phyloP scores from a whole-genome alignment of 2,113 vertebrate species.

The Eurypyga helias region DNA sequence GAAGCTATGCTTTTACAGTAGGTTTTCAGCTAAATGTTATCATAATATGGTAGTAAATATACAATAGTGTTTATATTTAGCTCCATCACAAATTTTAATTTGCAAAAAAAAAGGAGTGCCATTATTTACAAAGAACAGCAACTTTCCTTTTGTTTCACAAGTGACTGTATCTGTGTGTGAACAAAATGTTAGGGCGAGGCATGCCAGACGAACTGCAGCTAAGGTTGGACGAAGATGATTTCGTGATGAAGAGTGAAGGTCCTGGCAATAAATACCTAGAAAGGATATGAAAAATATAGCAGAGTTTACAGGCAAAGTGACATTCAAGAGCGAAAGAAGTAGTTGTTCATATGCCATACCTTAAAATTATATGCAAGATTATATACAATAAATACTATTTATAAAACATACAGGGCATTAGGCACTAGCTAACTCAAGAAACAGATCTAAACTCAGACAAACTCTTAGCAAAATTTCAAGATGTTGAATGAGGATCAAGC shows the following conservation, averaged over 20 bases:
- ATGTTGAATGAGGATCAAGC: not conserved
- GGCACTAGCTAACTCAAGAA: not conserved
- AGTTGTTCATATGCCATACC: not conserved
- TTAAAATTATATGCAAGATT: not conserved
- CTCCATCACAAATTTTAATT: conserved; percentile 66
- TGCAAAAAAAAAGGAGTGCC: conserved; percentile 46
- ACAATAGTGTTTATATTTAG: conserved; percentile 70
- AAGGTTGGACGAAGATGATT: conserved; percentile 86
- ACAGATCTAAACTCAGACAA: not conserved
- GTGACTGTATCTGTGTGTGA: conserved; percentile 87
- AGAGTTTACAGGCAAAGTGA: conserved; percentile 43
- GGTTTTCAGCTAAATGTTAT: conserved; percentile 70
- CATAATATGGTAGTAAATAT: conserved; percentile 72
- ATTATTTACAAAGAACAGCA: conserved; percentile 62
- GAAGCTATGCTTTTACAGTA: conserved; percentile 73
- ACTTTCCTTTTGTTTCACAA: conserved; percentile 81
- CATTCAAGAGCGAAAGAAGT: not conserved
- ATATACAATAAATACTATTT: not conserved
- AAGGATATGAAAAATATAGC: conserved; percentile 70
- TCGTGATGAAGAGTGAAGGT: conserved; percentile 92
- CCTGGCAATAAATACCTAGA: conserved; percentile 94
- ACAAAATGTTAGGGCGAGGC: conserved; percentile 86
- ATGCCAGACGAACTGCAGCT: conserved; percentile 83
- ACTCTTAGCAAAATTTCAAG: not conserved
- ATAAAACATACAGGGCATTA: not conserved